Base-by-base conservation (phyloP, 2,888 invertebrate species). In the Andrena fulva region DNA sequence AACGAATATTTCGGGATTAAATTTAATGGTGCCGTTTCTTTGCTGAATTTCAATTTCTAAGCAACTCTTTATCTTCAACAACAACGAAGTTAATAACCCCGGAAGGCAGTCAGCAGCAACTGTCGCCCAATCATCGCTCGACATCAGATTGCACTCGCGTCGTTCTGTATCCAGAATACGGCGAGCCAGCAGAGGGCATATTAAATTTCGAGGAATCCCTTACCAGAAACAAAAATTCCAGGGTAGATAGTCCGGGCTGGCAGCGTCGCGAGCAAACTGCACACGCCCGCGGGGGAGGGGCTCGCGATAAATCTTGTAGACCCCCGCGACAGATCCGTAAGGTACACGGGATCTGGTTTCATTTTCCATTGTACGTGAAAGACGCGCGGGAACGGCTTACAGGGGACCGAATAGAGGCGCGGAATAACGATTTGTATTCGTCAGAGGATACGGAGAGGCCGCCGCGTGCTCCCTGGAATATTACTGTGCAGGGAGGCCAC, bases 391-490 rank as follows among this genome's bases (percentile, higher is more conserved):
- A 90, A 88, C 90, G 87, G 73, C 80, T 89, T 79, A 77, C 73
- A 54, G 74, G 64, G 76, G 85, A 86, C 70, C 78, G 77, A 82
- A 86, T 85, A 72, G 87, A 82, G 86, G 73, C 73, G 63, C 62
- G 67, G 71, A 83, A 87, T 77, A 84, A 85, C 89, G 82, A 87
- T 89, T 90, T 90, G 88, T 90, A 88, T 90, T 86, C 86, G 89
- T 90, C 89, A 86, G 84, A 84, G 80, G 67, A 80, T 81, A 82
- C 85, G 81, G 52, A 52, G 64, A 54, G 75, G 77, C 54, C 74
- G 74, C 62, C 79, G 80, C 73, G 77, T 77, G 73, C 82, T 80
- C 64, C 82, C 54, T 76, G 70, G 80, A 82, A 84, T 88, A 85
- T 88, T 88, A 86, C 79, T 52, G 66, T 76, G 52, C 78, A 56